Evolutionary conservation across 2,797 vertebrate species (phyloP), one percentile per base, ranked within the genome.

Genomic region (Enteromius anoplus): DNA sequence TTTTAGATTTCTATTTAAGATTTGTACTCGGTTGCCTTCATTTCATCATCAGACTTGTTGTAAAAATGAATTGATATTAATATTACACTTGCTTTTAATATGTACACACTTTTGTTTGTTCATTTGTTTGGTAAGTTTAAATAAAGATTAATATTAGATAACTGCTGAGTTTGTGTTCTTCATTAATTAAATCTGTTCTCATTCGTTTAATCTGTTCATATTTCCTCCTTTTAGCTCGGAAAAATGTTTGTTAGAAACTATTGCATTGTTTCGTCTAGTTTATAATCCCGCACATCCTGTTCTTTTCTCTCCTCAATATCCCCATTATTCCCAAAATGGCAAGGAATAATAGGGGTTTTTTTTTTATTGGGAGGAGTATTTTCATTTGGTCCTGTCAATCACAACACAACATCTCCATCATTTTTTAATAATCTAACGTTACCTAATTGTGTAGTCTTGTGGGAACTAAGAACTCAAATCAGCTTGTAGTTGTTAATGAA

Each of bases 131-230:
- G 29, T 37, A 69, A 47, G 40, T 65, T 40, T 17, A 64, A 78
- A 78, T 85, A 81, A 85, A 85, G 12, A 64, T 51, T 55, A 21
- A 66, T 51, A 40, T 85, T 71, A 75, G 10, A 75, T 62, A 65
- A 53, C 15, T 34, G 12, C 55, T 47, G 7, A 42, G 51, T 51
- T 37, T 70, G 49, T 85, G 40, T 76, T 29, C 29, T 64, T 85
- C 2, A 11, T 40, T 10, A 29, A 29, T 76, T 58, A 69, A 68
- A 40, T 6, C 23, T 15, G 4, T 32, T 58, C 2, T 58, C 6
- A 21, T 40, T 40, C 40, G 21, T 55, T 58, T 37, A 45, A 60
- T 42, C 49, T 55, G 4, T 53, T 14, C 21, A 26, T 75, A 53
- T 40, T 23, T 37, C n/a, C 72, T 58, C 32, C 0, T 58, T 58